Evolutionary conservation across 2,797 vertebrate species (phyloP), one percentile per base, ranked within the genome.

Genomic region (Enteromius viviparus): DNA sequence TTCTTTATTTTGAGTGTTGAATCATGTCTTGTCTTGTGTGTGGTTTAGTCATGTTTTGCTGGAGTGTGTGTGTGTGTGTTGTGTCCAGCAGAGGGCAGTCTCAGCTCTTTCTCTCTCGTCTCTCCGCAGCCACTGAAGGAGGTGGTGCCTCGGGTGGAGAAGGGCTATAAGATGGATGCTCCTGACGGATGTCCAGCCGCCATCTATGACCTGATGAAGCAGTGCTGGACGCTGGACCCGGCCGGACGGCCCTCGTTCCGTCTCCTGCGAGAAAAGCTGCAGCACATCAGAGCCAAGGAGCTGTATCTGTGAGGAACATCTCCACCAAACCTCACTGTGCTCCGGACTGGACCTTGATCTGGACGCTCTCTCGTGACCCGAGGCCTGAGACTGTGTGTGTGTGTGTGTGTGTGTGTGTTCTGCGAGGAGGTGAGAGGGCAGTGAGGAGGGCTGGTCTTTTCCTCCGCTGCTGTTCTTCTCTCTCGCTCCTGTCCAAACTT

Each of bases 141-240:
- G 9, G 98, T 99, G 85, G 97, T 99, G 79, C 97, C 97, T 23
- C 96, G 96, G 0, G 97, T 99, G 83, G 97, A 98, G 93, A 98
- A 97, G 92, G 98, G 98, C 87, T 99, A 99, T 88, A 98, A 97
- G 94, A 99, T 99, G 98, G 98, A 98, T 0, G 93, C 97, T 68
- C 98, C 98, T 0, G 98, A 99, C 0, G 96, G 97, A 70, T 99
- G 98, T 87, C 93, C 97, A 0, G 89, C 93, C 0, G 95, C 96
- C 0, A 97, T 99, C 82, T 99, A 98, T 0, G 97, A 99, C 84
- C 93, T 99, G 91, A 99, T 99, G 98, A 98, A 97, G 94, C 96
- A 97, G 92, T 99, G 98, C 95, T 99, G 98, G 98, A 96, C 95
- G 86, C 92, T 99, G 93, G 98, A 99, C 55, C 66, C 96, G 0